Evolutionary conservation across 2,113 vertebrate species (phyloP), one percentile per base, ranked within the genome.

Genomic region (Oreochromis niloticus): DNA sequence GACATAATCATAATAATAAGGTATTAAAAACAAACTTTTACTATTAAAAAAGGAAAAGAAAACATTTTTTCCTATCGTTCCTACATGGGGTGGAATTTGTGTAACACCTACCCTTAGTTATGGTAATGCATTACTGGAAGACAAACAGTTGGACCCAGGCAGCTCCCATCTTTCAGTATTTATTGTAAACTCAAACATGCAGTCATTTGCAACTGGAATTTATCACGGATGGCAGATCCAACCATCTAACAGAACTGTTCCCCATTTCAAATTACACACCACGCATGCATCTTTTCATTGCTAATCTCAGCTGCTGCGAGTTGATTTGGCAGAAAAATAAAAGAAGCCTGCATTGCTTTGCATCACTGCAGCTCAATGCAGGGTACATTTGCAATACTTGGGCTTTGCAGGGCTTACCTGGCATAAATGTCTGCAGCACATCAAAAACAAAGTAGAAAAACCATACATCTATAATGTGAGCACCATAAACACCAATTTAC

Each of bases 191-290:
- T 3, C 46, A 78, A 50, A 78, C 27, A 78, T 32, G 16, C 27
- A 50, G 27, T 78, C 27, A 78, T 78, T 78, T 52, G 43, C 17
- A 78, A n/a, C 73, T 75, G 68, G 41, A 75, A 30, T 48, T 75
- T 1, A 73, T 73, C 68, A 48, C 41, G 0, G 68, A 30, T 10
- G 41, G 41, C 41, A 46, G 41, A 46, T 48, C 22, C 41, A 30
- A 24, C 9, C 9, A 75, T 75, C 41, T 75, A 48, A 48, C 8
- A 11, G 68, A 48, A 75, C 24, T 30, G 43, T 66, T 39, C 3
- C 22, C 24, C 2, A 48, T 75, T 30, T 12, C 24, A 75, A 30
- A 75, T 48, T 48, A 30, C 68, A 48, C 41, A 48, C 24, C 14
- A 75, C 14, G 3, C 41, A 75, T 17, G 1, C 71, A 75, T 50